Base-by-base conservation (phyloP, 2,797 vertebrate species). In the Molossus alvarezi region DNA sequence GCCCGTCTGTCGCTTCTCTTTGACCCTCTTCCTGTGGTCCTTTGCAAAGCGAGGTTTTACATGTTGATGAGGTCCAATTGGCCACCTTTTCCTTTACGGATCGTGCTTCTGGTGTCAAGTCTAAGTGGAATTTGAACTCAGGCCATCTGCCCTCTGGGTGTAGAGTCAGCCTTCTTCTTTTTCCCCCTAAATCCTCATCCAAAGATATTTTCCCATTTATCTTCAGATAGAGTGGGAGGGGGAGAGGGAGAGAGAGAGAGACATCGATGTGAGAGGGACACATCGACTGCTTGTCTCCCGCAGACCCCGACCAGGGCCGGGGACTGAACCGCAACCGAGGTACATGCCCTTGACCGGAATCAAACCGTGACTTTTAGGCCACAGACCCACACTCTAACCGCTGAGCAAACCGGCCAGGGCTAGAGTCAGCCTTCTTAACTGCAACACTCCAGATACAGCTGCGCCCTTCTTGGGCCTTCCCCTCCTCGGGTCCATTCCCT, bases 371-470 rank as follows among this genome's bases (percentile, higher is more conserved):
- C 41, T 45, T 45, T 45, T 45, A 6, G 41, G 4, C 41, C 41
- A 45, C 41, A 45, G 41, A 6, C 41, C 41, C 6, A 45, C 41
- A 45, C 41, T 45, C 41, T 45, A 45, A 45, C 41, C 41, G 41
- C 41, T 45, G 41, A 45, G 41, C 41, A 45, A 45, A 45, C 41
- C 41, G 6, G 41, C 41, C 41, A 45, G 41, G 41, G 41, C 41
- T 45, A 45, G 41, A 45, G 41, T 45, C 41, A 45, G 23, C 29
- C 45, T 11, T 90, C 67, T 79, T 25, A 51, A 23, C 33, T 33
- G 2, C 65, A 45, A 5, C 3, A 1, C 20, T 37, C 2, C 18
- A 27, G 75, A 41, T 27, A 41, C 0, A 58, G 67, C 1, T 2
- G 62, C 77, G 71, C 58, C 21, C 11, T 27, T 18, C 45, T 5